These are phyloP conservation scores for Siderastrea radians DNA, from an alignment of 92 coral and sea anemone genomes.

Conservation along the genomic window DNA sequence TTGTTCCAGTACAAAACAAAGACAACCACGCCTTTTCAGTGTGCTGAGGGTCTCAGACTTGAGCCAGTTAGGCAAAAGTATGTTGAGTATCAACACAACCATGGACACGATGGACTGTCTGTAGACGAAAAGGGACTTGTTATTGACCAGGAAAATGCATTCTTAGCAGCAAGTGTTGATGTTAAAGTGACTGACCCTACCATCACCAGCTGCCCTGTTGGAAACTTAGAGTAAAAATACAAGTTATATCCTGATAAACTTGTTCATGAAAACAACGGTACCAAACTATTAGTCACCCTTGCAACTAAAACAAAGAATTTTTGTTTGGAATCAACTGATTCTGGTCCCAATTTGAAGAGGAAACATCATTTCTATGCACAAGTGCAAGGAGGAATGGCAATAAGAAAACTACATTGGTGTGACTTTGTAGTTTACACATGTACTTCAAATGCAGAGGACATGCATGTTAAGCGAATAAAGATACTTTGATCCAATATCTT, in stretches of 20 bases:
- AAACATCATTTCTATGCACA: constrained; percentile 60
- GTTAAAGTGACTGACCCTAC: no score
- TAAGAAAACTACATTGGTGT: constrained; percentile 47
- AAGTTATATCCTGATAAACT: no score
- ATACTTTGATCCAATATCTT: constrained; percentile 44
- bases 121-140: no score
- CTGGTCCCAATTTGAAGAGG: constrained; percentile 17
- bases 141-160: no score
- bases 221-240: no score
- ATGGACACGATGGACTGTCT: no score
- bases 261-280: no score
- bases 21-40: constrained; percentile 13
- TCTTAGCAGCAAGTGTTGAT: no score
- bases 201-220: no score
- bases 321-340: not conserved
- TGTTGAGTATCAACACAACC: constrained; percentile 33
- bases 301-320: no score
- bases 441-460: constrained; percentile 14
- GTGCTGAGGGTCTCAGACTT: constrained; percentile 12
- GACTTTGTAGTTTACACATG: constrained; percentile 62
- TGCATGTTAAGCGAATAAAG: constrained; percentile 40
- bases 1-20: constrained; percentile 35
- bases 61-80: constrained; percentile 34
- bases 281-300: no score
- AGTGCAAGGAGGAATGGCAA: constrained; percentile 61